Conservation (phyloP, 1,140 invertebrate species). For the Lerema accius region DNA sequence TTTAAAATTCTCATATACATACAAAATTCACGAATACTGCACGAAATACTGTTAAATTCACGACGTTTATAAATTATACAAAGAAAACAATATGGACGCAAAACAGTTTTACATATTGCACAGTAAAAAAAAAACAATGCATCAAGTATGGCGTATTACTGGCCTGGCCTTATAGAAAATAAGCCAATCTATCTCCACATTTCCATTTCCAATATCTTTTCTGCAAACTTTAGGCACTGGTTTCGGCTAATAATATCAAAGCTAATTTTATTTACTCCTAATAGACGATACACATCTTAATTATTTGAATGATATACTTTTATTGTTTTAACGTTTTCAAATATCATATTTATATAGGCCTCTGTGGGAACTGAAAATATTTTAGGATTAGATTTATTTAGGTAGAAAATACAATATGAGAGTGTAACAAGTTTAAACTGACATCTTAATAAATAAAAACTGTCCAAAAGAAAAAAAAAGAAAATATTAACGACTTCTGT, state of each 20-base stretch:
- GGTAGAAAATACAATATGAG: constrained; percentile 1
- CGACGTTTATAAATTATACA: constrained; percentile 55
- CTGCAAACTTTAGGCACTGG: constrained; percentile 71
- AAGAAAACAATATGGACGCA: constrained; percentile 74
- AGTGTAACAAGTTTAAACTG: constrained; percentile 25
- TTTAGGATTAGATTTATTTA: not conserved
- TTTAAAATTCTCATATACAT: constrained; percentile 41
- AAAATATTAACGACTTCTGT: too few relatives aligned
- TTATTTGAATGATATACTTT: constrained; percentile 22
- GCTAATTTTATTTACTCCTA: constrained; percentile 63
- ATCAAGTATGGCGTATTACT: constrained; percentile 42
- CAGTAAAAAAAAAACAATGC: constrained; percentile 49
- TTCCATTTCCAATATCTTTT: constrained; percentile 52
- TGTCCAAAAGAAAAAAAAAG: not conserved
- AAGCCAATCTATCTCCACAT: constrained; percentile 40
- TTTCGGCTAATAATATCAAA: constrained; percentile 76
- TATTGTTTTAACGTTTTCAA: constrained; percentile 12
- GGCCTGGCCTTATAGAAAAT: constrained; percentile 47
- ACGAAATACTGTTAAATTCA: constrained; percentile 71
- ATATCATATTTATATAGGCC: constrained; percentile 27
- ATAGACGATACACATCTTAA: constrained; percentile 64
- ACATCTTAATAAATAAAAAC: too few relatives aligned
- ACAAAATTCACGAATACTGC: constrained; percentile 68
- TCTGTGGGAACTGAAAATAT: constrained; percentile 14
- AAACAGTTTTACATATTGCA: constrained; percentile 77